Percentiles rank a stretch among this genome's conserved stretches.
phyloP scores from a whole-genome alignment of 2,888 invertebrate genomes.

The Acanthoscelides obtectus region DNA sequence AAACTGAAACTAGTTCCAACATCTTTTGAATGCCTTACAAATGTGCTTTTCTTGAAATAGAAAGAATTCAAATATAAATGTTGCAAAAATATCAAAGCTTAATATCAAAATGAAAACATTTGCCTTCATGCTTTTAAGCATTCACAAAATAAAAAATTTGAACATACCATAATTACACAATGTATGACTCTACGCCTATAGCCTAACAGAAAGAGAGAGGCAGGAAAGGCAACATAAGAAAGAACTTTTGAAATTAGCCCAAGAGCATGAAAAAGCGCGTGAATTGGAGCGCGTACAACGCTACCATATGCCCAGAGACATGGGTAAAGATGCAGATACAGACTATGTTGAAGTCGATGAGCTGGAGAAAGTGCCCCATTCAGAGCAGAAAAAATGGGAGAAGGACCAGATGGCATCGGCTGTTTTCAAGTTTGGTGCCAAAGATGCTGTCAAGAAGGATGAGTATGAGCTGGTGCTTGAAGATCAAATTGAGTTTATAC shows the following conservation, averaged over 20 bases:
- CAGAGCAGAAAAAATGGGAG: constrained; percentile 94
- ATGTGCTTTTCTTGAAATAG: too few relatives aligned
- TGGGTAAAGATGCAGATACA: constrained; percentile 66
- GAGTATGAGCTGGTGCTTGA: constrained; percentile 92
- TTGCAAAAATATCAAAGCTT: too few relatives aligned
- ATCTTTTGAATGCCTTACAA: too few relatives aligned
- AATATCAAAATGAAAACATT: not conserved
- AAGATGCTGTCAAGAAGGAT: constrained; percentile 67
- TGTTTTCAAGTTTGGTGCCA: constrained; percentile 88
- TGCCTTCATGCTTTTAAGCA: constrained; percentile 1
- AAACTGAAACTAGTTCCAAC: too few relatives aligned
- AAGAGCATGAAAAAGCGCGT: constrained; percentile 91
- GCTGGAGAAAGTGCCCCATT: constrained; percentile 75
- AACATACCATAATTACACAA: too few relatives aligned
- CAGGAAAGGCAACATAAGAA: constrained; percentile 86
- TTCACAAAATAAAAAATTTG: too few relatives aligned
- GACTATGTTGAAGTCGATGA: constrained; percentile 84
- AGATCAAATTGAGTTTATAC: constrained; percentile 97
- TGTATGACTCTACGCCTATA: too few relatives aligned
- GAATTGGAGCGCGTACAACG: constrained; percentile 90
- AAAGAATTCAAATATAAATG: too few relatives aligned
- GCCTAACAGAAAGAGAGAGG: constrained; percentile 81
- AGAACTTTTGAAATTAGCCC: constrained; percentile 82
- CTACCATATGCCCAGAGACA: constrained; percentile 90
- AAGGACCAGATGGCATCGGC: constrained; percentile 94